Conservation (phyloP, 2,797 vertebrate species). For the Morus bassanus region DNA sequence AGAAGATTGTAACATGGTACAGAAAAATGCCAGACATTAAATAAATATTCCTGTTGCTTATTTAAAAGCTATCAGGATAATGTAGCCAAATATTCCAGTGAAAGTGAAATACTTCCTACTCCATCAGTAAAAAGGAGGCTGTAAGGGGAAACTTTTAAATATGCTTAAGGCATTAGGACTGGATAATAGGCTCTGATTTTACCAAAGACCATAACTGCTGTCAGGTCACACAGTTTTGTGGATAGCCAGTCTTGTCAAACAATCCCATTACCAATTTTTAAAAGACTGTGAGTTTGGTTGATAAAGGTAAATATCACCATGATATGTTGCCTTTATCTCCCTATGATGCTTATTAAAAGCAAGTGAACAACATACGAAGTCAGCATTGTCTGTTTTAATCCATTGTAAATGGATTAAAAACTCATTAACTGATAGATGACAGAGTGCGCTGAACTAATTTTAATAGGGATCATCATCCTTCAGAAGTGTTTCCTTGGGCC, state of each 20-base stretch:
- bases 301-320: background rate
- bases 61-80: background rate
- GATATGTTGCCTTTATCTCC: background rate
- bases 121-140: background rate
- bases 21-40: background rate
- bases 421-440: slow-evolving; percentile 36
- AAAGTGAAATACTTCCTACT: background rate
- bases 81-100: background rate
- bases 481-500: slow-evolving; percentile 14
- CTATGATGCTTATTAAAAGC: background rate
- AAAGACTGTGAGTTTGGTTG: background rate
- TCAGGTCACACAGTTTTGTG: background rate
- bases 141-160: background rate
- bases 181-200: background rate
- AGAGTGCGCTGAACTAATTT: background rate
- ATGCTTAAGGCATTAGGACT: slow-evolving; percentile 33
- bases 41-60: background rate
- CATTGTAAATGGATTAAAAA: slow-evolving; percentile 39
- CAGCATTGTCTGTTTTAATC: background rate
- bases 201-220: background rate
- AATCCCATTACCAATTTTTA: background rate
- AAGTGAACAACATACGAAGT: background rate
- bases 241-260: background rate
- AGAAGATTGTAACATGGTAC: background rate
- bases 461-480: background rate